These are phyloP conservation scores for Stegodyphus dumicola DNA, from an alignment of 1,140 invertebrate genomes.

Conservation along the genomic window DNA sequence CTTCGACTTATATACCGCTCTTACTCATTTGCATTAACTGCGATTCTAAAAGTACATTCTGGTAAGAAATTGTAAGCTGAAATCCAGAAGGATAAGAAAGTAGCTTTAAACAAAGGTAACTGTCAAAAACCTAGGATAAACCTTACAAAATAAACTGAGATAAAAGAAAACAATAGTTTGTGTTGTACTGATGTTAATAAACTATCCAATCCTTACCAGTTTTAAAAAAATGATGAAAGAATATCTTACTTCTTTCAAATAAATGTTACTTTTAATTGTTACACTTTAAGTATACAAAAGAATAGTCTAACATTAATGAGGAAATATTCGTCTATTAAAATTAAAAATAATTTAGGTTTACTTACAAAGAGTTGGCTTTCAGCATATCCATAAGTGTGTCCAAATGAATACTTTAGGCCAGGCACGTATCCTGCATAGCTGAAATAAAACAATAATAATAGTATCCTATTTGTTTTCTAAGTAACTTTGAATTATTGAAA, in stretches of 20 bases:
- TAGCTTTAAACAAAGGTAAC: no score
- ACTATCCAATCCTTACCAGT: neutral
- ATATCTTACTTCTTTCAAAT: neutral
- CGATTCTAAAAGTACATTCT: no score
- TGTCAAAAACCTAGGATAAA: no score
- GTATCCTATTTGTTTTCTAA: neutral
- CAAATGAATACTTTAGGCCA: conserved; percentile 48
- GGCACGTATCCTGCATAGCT: conserved; percentile 53
- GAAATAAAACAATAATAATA: neutral
- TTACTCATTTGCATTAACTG: no score
- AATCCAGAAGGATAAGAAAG: no score
- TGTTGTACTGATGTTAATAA: neutral
- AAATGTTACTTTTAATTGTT: neutral
- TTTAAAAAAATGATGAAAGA: neutral
- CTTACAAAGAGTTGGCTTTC: conserved; percentile 54
- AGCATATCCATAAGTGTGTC: conserved; percentile 49
- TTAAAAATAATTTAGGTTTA: neutral
- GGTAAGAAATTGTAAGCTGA: no score
- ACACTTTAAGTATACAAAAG: neutral
- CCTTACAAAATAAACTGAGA: no score
- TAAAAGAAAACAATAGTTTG: neutral
- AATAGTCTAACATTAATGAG: neutral
- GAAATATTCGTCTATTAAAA: neutral
- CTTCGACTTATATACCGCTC: no score
- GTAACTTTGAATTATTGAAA: neutral